Base-by-base conservation (phyloP, 2,888 invertebrate species). In the Clusia tigrina region DNA sequence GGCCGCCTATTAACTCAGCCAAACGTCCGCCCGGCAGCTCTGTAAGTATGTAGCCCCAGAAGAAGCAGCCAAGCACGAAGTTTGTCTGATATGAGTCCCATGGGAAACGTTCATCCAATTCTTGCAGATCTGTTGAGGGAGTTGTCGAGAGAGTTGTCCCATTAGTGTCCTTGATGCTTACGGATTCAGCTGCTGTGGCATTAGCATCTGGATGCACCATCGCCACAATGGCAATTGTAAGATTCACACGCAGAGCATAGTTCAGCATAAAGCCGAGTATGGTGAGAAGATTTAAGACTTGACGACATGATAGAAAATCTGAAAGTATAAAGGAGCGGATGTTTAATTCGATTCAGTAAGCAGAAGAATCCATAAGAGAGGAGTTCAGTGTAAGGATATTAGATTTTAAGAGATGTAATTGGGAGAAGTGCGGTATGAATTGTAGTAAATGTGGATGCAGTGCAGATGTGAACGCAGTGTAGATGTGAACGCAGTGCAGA, bases 1-100 rank as follows among this genome's bases (percentile, higher is more conserved):
- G 87, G 76, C 94, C 93, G 6, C 95, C 96, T 69, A 94, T 87
- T 58, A 92, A 81, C 78, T 94, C 94, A 22, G 95, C 92, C 71
- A 95, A 85, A 71, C 93, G 87, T 58, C 95, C 95, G 20, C 95
- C 95, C 1, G 95, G 95, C 67, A 95, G 84, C 83, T 95, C 95
- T 67, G 95, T 95, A 64, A 94, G 86, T 53, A 95, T 89, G 83
- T 96, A 95, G 12, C 95, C 95, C 91, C 94, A 95, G 87, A 93
- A 96, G 87, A 96, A 96, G 74, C 91, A 90, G 46, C 94, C 94
- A 24, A 94, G 86, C 51, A 95, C 88, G 65, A 90, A 86, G 76
- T 95, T 95, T 78, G 91, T 91, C 75, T 92, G 88, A 73, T 90
- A 88, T 63, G 89, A 88, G 79, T 91, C 88, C 95, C 95, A 95